Evolutionary conservation across 1,140 invertebrate species (phyloP), one percentile per base, ranked within the genome.

Genomic region (Cherax destructor): DNA sequence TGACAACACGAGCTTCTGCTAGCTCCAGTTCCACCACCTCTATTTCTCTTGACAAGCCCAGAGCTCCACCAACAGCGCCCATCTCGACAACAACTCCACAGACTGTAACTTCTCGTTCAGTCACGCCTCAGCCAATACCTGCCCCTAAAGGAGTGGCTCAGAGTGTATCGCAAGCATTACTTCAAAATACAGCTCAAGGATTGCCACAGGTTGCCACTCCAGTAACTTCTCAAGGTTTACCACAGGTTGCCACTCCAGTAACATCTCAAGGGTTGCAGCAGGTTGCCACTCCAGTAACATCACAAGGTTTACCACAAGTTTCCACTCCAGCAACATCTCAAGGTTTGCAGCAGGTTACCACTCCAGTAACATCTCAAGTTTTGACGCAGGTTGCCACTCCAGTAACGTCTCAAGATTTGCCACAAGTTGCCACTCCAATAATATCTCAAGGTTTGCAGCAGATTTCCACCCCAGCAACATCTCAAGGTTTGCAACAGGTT

Each of bases 1-100:
- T 92, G 61, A 93, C 83, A 59, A 83, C 86, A 84, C 93, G 93
- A 59, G 74, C 88, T 92, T 92, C 80, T 90, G 79, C 79, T 41
- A 52, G n/a, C 78, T 72, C 79, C 41, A 59, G 13, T 50, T n/a
- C 79, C 78, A 24, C 61, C 24, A 49, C 86, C 56, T 41, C 69
- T 52, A 11, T 59, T 21, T 24, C 21, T 41, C 65, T 47, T n/a
- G 50, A 79, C 49, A 50, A 49, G 30, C 47, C 52, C 72, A 83
- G 61, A 47, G 24, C 90, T 59, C 59, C 90, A 61, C 30, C 72
- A 7, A 72, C 79, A 61, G 81, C 77, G 4, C 89, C 81, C 18
- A 85, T 69, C 9, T 78, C 24, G 24, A 69, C 69, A 11, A 59
- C 76, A 18, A 52, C 24, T 49, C 61, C 79, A 72, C 61, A 61